phyloP scores from a whole-genome alignment of 2,797 vertebrate species.

The Delichon dasypus region DNA sequence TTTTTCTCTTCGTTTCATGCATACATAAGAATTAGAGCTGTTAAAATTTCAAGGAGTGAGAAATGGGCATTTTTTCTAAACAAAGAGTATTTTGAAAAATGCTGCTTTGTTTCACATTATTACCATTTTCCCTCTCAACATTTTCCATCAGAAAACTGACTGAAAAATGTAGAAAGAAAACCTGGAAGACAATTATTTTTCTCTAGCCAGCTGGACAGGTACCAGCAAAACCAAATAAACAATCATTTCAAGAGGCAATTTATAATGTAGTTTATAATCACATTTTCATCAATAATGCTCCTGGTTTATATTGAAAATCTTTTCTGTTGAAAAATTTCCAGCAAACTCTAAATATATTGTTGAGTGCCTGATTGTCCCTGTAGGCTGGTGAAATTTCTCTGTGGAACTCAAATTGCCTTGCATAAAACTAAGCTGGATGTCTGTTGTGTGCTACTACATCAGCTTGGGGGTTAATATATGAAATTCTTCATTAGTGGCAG shows the following conservation, averaged over 20 bases:
- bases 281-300: not conserved
- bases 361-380: not conserved
- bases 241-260: not conserved
- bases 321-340: not conserved
- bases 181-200: slow-evolving; percentile 1
- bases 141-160: not conserved
- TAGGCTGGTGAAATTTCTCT: not conserved
- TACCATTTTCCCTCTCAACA: not conserved
- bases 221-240: slow-evolving; percentile 15
- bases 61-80: not conserved
- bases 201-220: not conserved
- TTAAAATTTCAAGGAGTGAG: not conserved
- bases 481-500: not conserved
- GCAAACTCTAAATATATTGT: not conserved
- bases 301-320: not conserved
- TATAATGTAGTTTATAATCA: not conserved
- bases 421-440: not conserved
- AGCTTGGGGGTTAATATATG: not conserved
- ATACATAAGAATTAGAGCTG: not conserved
- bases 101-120: not conserved
- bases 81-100: not conserved
- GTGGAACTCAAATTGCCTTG: not conserved
- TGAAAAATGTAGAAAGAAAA: not conserved
- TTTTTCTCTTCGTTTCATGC: not conserved
- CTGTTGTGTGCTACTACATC: not conserved